Evolutionary conservation across 2,797 vertebrate genomes (phyloP).

Genomic region (Cyclopterus lumpus): DNA sequence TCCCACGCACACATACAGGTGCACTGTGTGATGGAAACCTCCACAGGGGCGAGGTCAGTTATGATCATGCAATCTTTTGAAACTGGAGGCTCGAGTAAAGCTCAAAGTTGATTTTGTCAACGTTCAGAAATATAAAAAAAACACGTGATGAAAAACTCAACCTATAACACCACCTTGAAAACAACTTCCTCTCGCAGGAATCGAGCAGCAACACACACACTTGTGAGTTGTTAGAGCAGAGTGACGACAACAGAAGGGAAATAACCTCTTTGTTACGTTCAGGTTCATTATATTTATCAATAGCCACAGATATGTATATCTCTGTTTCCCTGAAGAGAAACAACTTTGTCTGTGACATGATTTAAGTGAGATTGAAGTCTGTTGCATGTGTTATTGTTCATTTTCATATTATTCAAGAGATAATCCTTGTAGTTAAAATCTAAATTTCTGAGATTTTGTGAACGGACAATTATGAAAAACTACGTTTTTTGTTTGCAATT

Average conservation of each 20-base stretch:
- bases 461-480: background rate
- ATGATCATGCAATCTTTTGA: slow-evolving; percentile 36
- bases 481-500: background rate
- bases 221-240: background rate
- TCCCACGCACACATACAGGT: slow-evolving; percentile 20
- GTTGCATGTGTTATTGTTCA: background rate
- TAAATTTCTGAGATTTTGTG: background rate
- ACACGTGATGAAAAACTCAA: background rate
- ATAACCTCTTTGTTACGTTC: background rate
- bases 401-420: background rate
- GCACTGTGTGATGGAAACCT: slow-evolving; percentile 58
- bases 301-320: background rate
- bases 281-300: background rate
- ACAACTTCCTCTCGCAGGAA: background rate
- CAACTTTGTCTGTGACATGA: background rate
- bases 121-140: background rate
- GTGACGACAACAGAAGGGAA: background rate
- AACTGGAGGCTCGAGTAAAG: slow-evolving; percentile 26
- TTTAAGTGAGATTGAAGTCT: background rate
- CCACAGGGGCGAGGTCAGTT: slow-evolving; percentile 32
- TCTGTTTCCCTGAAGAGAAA: background rate
- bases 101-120: background rate
- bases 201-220: background rate
- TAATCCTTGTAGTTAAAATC: background rate
- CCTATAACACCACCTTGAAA: background rate